Base-by-base conservation (phyloP, 1,140 invertebrate genomes). In the Idris sp. region DNA sequence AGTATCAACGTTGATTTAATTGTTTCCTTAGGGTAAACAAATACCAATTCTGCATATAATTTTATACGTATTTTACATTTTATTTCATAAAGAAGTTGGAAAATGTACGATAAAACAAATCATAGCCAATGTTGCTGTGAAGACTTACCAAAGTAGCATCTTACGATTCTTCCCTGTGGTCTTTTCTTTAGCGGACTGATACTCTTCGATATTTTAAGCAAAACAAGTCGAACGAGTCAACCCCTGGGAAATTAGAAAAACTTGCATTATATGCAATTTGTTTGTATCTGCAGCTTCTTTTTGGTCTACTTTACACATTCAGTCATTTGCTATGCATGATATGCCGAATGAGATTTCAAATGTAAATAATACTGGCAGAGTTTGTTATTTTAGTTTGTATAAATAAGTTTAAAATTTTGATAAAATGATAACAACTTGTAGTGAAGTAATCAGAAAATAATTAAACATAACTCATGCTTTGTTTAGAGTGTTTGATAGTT, bases 201-300 rank as follows among this genome's bases (percentile, higher is more conserved):
- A 11, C 13, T 44, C 30, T 13, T 54, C 68, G 41, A 62, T 62
- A 72, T 72, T 78, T 78, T 26, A 48, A 30, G 41, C 9, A 25
- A 25, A 62, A 62, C 36, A 67, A 62, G 40, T 43, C 67, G 68
- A 62, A 44, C 49, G 48, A 59, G 28, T 30, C 38, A 33, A 53
- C 54, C 56, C 54, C 2, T 10, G 65, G 65, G 71, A 74, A 74
- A 74, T 74, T 65, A 59, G 41, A 67, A 65, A 67, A 74, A 74
- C 22, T 67, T 74, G 61, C 54, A 67, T 65, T 59, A 67, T 67
- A 40, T 35, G 61, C 46, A 49, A 56, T 67, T 67, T 67, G 43
- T 69, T 69, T 69, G 54, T 53, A 53, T 51, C 59, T 59, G 36
- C 31, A 53, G 22, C 44, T 31, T 40, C 40, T 56, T n/a, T n/a